Conservation (phyloP, 2,888 invertebrate genomes). For the Entomobrya multifasciata region DNA sequence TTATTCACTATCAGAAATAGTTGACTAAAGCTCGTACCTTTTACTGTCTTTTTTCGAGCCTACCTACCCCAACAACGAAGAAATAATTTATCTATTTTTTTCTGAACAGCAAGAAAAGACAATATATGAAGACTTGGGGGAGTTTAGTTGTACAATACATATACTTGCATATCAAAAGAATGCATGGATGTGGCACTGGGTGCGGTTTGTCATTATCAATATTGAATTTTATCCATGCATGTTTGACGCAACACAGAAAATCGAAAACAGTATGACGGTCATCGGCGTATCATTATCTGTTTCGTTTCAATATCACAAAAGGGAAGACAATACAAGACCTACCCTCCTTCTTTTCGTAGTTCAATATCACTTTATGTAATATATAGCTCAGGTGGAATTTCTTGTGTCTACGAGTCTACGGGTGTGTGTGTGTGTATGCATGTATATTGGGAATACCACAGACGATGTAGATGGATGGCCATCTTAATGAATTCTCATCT, state of each 20-base stretch:
- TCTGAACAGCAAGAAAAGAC: neutral
- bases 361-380: conserved; percentile 9
- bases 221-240: conserved; percentile 58
- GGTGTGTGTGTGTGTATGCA: no score
- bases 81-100: conserved; percentile 14
- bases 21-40: neutral
- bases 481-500: no score
- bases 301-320: neutral
- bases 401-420: no score
- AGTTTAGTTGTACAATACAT: neutral
- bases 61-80: conserved; percentile 53
- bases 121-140: neutral
- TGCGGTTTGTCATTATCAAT: conserved; percentile 71
- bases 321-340: neutral
- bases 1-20: conserved; percentile 16
- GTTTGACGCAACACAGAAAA: neutral
- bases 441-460: neutral
- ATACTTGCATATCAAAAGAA: neutral
- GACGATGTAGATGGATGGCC: no score
- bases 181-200: conserved; percentile 29
- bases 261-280: neutral
- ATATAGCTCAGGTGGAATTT: conserved; percentile 8
- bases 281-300: neutral
- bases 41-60: neutral
- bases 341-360: neutral